Conservation (phyloP, 1,140 invertebrate species). For the Apocrypta bakeri region DNA sequence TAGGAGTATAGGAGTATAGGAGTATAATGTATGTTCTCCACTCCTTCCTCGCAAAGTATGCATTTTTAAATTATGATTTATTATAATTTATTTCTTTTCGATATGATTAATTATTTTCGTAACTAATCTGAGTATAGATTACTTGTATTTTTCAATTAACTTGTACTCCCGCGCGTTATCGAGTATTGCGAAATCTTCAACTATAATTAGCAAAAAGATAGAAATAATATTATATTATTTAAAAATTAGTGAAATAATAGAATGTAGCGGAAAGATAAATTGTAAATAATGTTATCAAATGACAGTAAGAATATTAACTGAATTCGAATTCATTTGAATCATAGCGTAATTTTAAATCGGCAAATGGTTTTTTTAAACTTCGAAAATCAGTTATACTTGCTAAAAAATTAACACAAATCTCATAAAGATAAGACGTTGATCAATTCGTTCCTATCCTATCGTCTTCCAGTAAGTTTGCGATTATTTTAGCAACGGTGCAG, state of each 20-base stretch:
- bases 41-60: too few species aligned
- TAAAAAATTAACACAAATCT: slow-evolving; percentile 53
- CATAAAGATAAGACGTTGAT: slow-evolving; percentile 54
- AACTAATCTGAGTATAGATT: slow-evolving; percentile 51
- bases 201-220: slow-evolving; percentile 6
- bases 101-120: slow-evolving; percentile 49
- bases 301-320: background rate
- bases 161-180: slow-evolving; percentile 45
- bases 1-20: too few species aligned
- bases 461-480: slow-evolving; percentile 25
- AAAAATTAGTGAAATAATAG: too few species aligned
- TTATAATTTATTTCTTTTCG: background rate
- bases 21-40: too few species aligned
- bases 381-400: background rate
- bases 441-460: slow-evolving; percentile 51
- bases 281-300: background rate
- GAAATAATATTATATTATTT: too few species aligned
- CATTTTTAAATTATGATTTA: background rate
- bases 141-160: slow-evolving; percentile 59
- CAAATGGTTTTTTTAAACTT: slow-evolving; percentile 12
- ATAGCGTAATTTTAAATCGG: slow-evolving; percentile 5
- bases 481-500: slow-evolving; percentile 12
- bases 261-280: too few species aligned
- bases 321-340: too few species aligned
- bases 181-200: slow-evolving; percentile 16